Percentiles rank a stretch among this genome's conserved stretches.
These are phyloP conservation scores for Orthonychiurus folsomi DNA, from an alignment of 2,888 invertebrate genomes.

Conservation along the genomic window DNA sequence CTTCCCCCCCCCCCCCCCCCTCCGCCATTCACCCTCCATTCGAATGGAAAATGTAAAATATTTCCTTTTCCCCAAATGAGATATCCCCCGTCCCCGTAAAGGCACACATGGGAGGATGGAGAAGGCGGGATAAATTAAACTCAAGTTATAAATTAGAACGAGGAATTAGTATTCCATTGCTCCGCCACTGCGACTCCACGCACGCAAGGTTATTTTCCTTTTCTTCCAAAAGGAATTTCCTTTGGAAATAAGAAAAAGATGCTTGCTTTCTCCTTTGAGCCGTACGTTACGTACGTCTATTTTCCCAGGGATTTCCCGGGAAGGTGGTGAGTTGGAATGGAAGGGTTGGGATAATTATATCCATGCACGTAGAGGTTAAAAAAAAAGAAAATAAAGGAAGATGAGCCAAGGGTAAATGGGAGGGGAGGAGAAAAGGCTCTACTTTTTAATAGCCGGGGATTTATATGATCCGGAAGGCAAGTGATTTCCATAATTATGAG, in stretches of 20 bases:
- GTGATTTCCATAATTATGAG: constrained; percentile 35
- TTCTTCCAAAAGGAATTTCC: background rate
- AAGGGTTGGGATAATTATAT: background rate
- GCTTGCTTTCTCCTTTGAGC: too few relatives aligned
- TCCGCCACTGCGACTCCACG: too few relatives aligned
- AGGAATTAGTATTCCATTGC: background rate
- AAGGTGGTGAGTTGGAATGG: background rate
- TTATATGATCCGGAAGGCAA: constrained; percentile 32
- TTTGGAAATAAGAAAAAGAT: background rate
- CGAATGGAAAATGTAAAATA: background rate
- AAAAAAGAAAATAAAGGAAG: background rate
- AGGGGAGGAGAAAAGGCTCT: background rate
- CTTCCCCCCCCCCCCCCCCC: background rate
- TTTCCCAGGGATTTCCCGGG: background rate
- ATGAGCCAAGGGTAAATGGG: background rate
- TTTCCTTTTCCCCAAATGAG: background rate
- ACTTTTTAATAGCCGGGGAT: constrained; percentile 8
- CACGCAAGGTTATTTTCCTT: background rate
- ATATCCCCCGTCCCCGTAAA: too few relatives aligned
- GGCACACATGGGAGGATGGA: too few relatives aligned
- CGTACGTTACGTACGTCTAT: too few relatives aligned
- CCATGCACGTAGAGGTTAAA: background rate
- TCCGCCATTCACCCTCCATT: background rate
- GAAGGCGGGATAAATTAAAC: background rate
- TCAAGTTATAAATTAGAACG: background rate